Base-by-base conservation (phyloP, 2,888 invertebrate species). In the Ochropacha duplaris region DNA sequence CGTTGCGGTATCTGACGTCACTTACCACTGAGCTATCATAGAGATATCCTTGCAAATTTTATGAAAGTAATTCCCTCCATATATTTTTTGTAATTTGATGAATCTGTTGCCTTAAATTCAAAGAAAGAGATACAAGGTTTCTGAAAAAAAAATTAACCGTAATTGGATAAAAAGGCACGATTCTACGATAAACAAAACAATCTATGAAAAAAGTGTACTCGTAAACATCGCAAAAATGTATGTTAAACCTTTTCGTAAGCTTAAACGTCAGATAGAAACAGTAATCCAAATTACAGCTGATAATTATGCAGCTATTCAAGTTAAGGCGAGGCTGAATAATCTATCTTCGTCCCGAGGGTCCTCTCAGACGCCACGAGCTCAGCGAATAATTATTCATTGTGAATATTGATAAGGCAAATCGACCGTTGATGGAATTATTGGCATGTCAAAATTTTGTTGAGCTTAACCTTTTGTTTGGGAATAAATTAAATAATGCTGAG, bases 371-470 rank as follows among this genome's bases (percentile, higher is more conserved):
- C 5, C 19, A 6, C n/a, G 19, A 44, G 44, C 19, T 9, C n/a
- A n/a, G 52, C 52, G 19, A 31, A 16, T 52, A 52, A 52, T 52
- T 52, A 52, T 52, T 22, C 52, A 31, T 31, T 34, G 19, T 52
- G 52, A 52, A 52, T 52, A 52, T 52, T 52, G 52, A 52, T 52
- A 34, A 52, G 52, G 19, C 52, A 19, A 44, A 44, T n/a, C n/a
- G 44, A 44, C 9, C 9, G 19, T 19, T 44, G 39, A 39, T 39
- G 19, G 44, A 44, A 44, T 44, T 44, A 44, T 44, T 44, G 44
- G 19, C 44, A 44, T 44, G 44, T 44, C 19, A 44, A 44, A 44
- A 19, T 19, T 44, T 19, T 9, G 9, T 31, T 11, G 31, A 2
- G 44, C 36, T 36, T n/a, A n/a, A 19, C 9, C 16, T 44, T 44